Evolutionary conservation across 2,888 invertebrate genomes (phyloP), one percentile per base, ranked within the genome.

Genomic region (Alsophila aescularia): DNA sequence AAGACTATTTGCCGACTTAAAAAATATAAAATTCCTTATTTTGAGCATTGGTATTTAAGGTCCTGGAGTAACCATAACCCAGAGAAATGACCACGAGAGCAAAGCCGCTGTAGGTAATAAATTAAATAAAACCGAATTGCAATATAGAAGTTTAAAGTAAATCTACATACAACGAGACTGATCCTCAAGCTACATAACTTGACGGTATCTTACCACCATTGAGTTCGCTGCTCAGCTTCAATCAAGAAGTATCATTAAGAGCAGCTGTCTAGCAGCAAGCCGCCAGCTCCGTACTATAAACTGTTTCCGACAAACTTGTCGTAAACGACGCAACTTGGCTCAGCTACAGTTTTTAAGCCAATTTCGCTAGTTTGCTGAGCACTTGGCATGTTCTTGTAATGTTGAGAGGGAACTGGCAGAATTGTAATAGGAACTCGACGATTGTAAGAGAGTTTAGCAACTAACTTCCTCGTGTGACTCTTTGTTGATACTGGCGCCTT

Each of bases 331-430:
- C 55, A 32, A 55, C 41, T 56, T 56, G 45, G 31, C 31, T 47
- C 47, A 56, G 51, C 50, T 56, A 45, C 50, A 56, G 45, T 56
- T 55, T 51, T 56, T 56, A 41, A 56, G 45, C 55, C 55, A 51
- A 51, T 51, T 53, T 45, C 36, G 27, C 15, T 50, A 41, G 21
- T 54, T 40, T 14, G 12, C 24, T 18, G 34, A 45, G 37, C 21
- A 45, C 44, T 55, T 41, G 39, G 35, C 18, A 40, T 29, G 50
- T 50, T 39, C 35, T 40, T 42, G 35, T 35, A 50, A 34, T 31
- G 52, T 15, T 32, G 41, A 10, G 13, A 29, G 12, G 35, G 13
- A 35, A 24, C 34, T 31, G 29, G 4, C n/a, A 14, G 36, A 31
- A 52, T 52, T 45, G 45, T 40, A 45, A 44, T 39, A 39, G 24